These are phyloP conservation scores for Gephyroberyx darwinii DNA, from an alignment of 2,797 vertebrate species.

Conservation along the genomic window DNA sequence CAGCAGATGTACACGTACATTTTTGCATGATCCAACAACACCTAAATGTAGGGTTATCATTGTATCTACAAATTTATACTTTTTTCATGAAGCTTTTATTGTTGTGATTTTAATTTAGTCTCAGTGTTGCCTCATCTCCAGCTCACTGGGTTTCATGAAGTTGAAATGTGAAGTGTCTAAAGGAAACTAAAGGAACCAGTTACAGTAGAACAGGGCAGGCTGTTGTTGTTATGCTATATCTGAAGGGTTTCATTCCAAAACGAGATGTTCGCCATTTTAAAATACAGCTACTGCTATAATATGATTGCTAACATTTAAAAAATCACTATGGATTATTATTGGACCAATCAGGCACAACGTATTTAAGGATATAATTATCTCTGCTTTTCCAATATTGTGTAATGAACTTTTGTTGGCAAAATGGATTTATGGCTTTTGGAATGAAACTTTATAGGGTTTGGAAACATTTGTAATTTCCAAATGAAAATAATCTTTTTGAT, in stretches of 20 bases:
- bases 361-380: neutral
- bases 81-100: conserved; percentile 24
- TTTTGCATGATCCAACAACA: neutral
- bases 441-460: conserved; percentile 44
- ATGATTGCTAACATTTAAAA: neutral
- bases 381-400: conserved; percentile 27
- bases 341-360: neutral
- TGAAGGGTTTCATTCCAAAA: conserved; percentile 31
- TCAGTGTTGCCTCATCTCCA: conserved; percentile 25
- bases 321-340: neutral
- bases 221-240: neutral
- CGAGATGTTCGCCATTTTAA: neutral
- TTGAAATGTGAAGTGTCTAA: conserved; percentile 35
- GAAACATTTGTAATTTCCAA: conserved; percentile 49
- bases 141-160: conserved; percentile 19
- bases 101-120: conserved; percentile 34
- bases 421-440: conserved; percentile 33
- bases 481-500: conserved; percentile 51
- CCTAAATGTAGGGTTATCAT: neutral
- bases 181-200: conserved; percentile 20
- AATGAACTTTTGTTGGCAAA: conserved; percentile 3
- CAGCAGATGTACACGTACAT: conserved; percentile 23
- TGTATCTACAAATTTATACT: neutral
- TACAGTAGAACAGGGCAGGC: neutral
- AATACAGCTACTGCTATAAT: neutral